Percentiles rank a stretch among this genome's conserved stretches.
These are phyloP conservation scores for Morbakka virulenta DNA, from an alignment of 30 jellyfish, hydroid and myxozoan species.

Conservation along the genomic window DNA sequence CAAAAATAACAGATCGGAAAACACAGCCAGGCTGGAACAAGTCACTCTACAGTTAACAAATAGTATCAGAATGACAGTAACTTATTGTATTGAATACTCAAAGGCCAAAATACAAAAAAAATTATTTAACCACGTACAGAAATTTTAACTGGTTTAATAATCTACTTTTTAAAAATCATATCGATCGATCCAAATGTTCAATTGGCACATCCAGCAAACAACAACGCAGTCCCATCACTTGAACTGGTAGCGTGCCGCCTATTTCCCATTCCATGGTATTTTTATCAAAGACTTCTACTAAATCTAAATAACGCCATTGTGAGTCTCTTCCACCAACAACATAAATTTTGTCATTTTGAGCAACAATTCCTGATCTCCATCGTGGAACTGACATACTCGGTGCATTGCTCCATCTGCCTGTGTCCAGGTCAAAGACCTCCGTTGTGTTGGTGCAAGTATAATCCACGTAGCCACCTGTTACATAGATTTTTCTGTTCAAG, in stretches of 20 bases:
- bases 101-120: too few species aligned
- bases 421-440: conserved; percentile 62
- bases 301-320: conserved; percentile 85
- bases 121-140: too few species aligned
- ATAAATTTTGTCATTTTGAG: conserved; percentile 36
- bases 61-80: too few species aligned
- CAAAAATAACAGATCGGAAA: too few species aligned
- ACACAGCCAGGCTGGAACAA: too few species aligned
- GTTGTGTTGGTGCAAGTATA: conserved; percentile 58
- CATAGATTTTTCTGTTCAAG: conserved; percentile 54
- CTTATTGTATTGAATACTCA: too few species aligned
- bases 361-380: conserved; percentile 83
- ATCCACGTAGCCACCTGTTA: conserved; percentile 85
- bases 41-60: too few species aligned
- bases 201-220: conserved; percentile 61
- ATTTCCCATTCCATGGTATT: conserved; percentile 47
- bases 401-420: conserved; percentile 39
- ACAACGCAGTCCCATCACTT: conserved; percentile 83
- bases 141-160: too few species aligned
- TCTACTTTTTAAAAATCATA: too few species aligned
- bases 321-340: conserved; percentile 86
- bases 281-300: conserved; percentile 64
- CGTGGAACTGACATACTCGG: conserved; percentile 61
- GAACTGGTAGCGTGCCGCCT: conserved; percentile 43
- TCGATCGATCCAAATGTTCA: too few species aligned